Conservation (phyloP, 2,888 invertebrate genomes). For the Phaedon cochleariae region DNA sequence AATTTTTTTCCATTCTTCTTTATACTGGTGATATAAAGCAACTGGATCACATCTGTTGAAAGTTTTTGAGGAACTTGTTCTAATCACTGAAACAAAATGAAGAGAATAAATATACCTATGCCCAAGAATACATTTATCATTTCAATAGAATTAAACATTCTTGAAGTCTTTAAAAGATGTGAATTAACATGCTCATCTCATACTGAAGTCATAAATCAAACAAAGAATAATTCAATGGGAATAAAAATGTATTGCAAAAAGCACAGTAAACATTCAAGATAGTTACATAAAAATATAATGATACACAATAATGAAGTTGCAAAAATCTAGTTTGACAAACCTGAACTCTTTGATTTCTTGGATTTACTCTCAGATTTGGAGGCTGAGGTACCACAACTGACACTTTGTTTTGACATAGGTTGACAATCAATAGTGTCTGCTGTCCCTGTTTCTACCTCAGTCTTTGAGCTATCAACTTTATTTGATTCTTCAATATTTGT, state of each 20-base stretch:
- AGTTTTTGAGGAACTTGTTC: conserved; percentile 58
- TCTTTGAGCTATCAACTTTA: conserved; percentile 16
- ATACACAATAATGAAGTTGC: too few species aligned
- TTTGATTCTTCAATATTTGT: background rate
- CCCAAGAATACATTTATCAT: too few species aligned
- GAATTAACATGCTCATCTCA: too few species aligned
- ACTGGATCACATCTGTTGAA: conserved; percentile 73
- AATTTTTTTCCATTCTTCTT: conserved; percentile 76
- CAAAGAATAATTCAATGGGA: too few species aligned
- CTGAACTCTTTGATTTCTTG: conserved; percentile 33
- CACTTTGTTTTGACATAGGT: conserved; percentile 27
- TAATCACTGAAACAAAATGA: conserved; percentile 67
- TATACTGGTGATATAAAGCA: conserved; percentile 79
- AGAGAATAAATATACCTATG: too few species aligned
- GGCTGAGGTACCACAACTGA: conserved; percentile 22
- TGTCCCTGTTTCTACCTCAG: conserved; percentile 18
- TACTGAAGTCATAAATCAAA: too few species aligned
- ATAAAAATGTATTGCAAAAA: too few species aligned
- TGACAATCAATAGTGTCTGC: conserved; percentile 11
- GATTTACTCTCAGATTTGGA: conserved; percentile 7
- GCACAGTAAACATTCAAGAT: too few species aligned
- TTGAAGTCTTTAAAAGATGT: too few species aligned
- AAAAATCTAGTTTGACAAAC: conserved; percentile 13
- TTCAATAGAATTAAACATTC: too few species aligned
- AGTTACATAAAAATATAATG: too few species aligned